A percentile compares a stretch with the other conserved stretches of the same genome.
Evolutionary conservation across 2,797 vertebrate species (phyloP).

Genomic region (Rhynchonycteris naso): DNA sequence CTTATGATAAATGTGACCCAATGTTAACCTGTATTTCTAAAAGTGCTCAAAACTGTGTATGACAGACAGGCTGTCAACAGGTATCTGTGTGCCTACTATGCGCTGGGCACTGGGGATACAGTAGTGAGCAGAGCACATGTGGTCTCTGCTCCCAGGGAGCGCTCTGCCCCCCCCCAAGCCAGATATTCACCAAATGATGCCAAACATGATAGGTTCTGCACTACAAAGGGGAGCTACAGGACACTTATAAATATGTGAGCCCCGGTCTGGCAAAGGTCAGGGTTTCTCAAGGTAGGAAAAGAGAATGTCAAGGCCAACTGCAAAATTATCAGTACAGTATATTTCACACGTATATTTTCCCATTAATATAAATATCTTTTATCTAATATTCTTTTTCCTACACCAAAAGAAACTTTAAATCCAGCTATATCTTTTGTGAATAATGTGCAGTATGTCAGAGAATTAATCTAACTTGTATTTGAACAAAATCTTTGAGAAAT

Average conservation of each 20-base stretch:
- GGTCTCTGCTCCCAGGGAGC: neutral
- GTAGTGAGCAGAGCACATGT: neutral
- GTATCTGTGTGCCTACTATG: neutral
- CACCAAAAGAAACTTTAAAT: neutral
- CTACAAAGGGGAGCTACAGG: neutral
- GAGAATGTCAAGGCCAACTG: neutral
- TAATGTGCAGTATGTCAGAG: neutral
- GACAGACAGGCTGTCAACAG: neutral
- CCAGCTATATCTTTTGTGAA: constrained; percentile 8
- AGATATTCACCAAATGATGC: neutral
- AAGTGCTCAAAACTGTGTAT: neutral
- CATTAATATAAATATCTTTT: neutral
- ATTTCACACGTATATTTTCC: neutral
- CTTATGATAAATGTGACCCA: neutral
- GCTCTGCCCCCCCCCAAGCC: neutral
- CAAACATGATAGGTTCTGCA: neutral
- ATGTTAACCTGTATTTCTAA: neutral
- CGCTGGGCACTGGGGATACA: neutral
- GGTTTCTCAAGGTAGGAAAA: neutral
- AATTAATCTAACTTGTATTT: constrained; percentile 22
- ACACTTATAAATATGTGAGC: neutral
- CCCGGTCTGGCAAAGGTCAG: neutral
- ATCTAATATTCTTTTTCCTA: neutral
- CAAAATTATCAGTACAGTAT: neutral
- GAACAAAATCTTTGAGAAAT: constrained; percentile 12